Evolutionary conservation across 2,113 vertebrate species (phyloP).

Genomic region (Procavia capensis): DNA sequence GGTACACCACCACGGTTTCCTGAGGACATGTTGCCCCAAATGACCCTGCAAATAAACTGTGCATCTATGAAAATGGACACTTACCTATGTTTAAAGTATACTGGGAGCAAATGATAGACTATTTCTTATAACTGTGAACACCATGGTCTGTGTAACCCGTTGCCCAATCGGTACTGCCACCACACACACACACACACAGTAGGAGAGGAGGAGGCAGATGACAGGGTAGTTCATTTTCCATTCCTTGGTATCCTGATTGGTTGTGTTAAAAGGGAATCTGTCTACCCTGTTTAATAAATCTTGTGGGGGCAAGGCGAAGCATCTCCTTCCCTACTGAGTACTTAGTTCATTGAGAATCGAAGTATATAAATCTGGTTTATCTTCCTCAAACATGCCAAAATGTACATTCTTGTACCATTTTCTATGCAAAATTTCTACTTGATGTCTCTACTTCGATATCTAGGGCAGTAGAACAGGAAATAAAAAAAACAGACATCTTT

Average conservation of each 20-base stretch:
- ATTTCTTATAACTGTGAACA: background rate
- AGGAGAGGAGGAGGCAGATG: background rate
- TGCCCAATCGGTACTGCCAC: background rate
- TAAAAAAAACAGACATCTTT: background rate
- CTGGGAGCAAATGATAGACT: background rate
- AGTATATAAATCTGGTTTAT: background rate
- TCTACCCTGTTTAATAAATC: background rate
- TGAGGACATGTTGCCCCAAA: background rate
- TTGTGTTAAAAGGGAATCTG: background rate
- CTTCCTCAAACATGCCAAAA: background rate
- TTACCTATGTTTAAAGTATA: background rate
- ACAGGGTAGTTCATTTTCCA: background rate
- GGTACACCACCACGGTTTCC: too few relatives aligned
- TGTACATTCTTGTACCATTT: background rate
- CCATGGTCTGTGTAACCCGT: background rate
- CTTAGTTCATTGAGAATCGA: background rate
- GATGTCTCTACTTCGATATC: background rate
- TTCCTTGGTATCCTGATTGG: background rate
- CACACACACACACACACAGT: fast-evolving
- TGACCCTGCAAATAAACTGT: background rate
- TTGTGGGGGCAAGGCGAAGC: background rate
- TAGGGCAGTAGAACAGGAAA: background rate
- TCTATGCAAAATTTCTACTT: background rate
- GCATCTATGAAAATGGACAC: background rate
- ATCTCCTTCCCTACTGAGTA: background rate